Percentiles rank a stretch among this genome's conserved stretches.
These are phyloP conservation scores for Thalassophryne amazonica DNA, from an alignment of 2,797 vertebrate species.

Conservation along the genomic window DNA sequence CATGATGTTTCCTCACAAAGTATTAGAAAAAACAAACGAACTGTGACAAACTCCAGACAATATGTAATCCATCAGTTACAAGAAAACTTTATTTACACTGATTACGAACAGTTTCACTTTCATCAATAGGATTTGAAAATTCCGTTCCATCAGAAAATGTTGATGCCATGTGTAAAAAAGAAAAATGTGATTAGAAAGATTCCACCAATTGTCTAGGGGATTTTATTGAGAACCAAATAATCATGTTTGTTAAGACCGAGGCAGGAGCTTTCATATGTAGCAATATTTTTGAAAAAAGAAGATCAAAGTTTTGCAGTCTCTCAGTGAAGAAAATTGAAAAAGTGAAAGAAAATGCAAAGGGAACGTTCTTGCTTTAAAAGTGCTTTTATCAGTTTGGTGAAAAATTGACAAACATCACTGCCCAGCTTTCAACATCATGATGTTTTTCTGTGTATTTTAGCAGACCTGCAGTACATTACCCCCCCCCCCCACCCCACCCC, in stretches of 20 bases:
- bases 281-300: slow-evolving; percentile 4
- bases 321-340: slow-evolving; percentile 28
- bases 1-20: no score
- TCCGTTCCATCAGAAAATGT: no score
- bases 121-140: no score
- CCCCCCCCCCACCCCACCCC: no score
- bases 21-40: no score
- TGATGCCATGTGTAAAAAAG: no score
- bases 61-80: no score
- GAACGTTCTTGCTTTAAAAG: slow-evolving; percentile 49
- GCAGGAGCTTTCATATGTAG: slow-evolving; percentile 1
- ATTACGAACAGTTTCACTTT: no score
- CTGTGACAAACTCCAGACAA: no score
- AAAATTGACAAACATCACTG: slow-evolving; percentile 25
- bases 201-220: not conserved
- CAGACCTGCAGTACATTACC: not conserved
- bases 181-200: slow-evolving; percentile 6
- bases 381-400: slow-evolving; percentile 27
- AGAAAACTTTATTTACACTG: no score
- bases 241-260: slow-evolving; percentile 26
- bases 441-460: slow-evolving; percentile 14
- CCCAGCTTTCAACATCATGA: slow-evolving; percentile 13
- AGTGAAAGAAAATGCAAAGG: slow-evolving; percentile 13
- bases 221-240: slow-evolving; percentile 19
- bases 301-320: no score